phyloP scores from a whole-genome alignment of 2,888 invertebrate species.

The Lasioglossum marginatum region DNA sequence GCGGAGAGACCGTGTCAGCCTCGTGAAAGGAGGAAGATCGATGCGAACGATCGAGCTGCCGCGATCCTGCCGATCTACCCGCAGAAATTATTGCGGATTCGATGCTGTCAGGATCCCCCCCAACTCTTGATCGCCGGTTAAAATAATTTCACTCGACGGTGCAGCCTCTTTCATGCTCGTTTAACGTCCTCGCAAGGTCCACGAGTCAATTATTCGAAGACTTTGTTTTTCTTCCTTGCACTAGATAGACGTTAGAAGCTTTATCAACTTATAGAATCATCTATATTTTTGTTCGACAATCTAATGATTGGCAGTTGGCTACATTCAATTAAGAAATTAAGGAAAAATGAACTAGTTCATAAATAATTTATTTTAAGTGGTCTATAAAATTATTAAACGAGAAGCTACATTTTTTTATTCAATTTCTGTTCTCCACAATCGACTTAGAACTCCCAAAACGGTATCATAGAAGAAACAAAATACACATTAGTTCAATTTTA shows the following conservation, averaged over 20 bases:
- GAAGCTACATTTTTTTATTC: too few relatives aligned
- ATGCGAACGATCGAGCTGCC: conserved; percentile 33
- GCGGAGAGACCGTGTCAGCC: conserved; percentile 9
- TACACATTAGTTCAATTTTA: too few relatives aligned
- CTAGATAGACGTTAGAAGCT: not conserved
- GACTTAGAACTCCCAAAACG: too few relatives aligned
- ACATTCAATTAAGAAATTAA: too few relatives aligned
- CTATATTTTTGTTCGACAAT: not conserved
- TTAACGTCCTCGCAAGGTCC: not conserved
- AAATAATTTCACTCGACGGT: not conserved
- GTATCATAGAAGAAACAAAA: too few relatives aligned
- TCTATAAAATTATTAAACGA: too few relatives aligned
- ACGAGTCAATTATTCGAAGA: not conserved
- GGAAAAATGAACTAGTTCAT: too few relatives aligned
- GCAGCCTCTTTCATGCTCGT: not conserved
- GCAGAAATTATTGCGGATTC: conserved; percentile 6
- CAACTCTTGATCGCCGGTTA: not conserved
- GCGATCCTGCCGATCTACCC: conserved; percentile 39
- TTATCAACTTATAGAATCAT: not conserved
- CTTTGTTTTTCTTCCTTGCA: not conserved
- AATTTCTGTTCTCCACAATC: too few relatives aligned
- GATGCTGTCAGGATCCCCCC: not conserved
- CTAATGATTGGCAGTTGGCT: not conserved
- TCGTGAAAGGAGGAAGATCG: conserved; percentile 35
- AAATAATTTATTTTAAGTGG: too few relatives aligned